Base-by-base conservation (phyloP, 2,888 invertebrate genomes). In the Strigamia maritima region DNA sequence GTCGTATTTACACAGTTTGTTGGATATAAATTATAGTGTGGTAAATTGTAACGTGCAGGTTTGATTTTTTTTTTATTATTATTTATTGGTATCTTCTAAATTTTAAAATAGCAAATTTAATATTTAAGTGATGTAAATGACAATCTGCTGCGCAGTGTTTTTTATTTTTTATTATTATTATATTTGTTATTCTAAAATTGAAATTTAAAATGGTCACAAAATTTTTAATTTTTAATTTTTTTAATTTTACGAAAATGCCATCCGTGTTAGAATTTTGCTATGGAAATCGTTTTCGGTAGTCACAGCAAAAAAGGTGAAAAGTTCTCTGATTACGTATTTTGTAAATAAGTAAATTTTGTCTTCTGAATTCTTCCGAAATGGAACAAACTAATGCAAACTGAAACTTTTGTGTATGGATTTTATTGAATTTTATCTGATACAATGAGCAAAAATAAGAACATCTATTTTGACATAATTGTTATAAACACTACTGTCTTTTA, bases 401-500 rank as follows among this genome's bases (percentile, higher is more conserved):
- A 65, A 65, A 24, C 65, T 24, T 65, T 65, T 65, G 26, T 65
- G 65, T 65, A 65, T 65, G 65, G 26, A 75, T 75, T 35, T 31
- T 75, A 75, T 75, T 35, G 31, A 75, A 75, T 75, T 75, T 75
- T 38, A 75, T 31, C 75, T 24, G 35, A 24, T n/a, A 75, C 14
- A 75, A 31, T 19, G 49, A 44, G 49, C 28, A 44, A 38, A 44
- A 38, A 44, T 4, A 44, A 44, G 8, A 77, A 77, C 22, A 22
- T 77, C 77, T 77, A 77, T 77, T 77, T 77, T 77, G 77, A 77
- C 6, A 77, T 77, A 77, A 49, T 77, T 77, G 77, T 77, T 77
- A 77, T 26, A 44, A 31, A 75, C 22, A 44, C 49, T 74, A 44
- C 77, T 44, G 14, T 77, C 40, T 24, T 24, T 40, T 22, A 77